phyloP scores from a whole-genome alignment of 2,888 invertebrate species.

The Nomada fucata region DNA sequence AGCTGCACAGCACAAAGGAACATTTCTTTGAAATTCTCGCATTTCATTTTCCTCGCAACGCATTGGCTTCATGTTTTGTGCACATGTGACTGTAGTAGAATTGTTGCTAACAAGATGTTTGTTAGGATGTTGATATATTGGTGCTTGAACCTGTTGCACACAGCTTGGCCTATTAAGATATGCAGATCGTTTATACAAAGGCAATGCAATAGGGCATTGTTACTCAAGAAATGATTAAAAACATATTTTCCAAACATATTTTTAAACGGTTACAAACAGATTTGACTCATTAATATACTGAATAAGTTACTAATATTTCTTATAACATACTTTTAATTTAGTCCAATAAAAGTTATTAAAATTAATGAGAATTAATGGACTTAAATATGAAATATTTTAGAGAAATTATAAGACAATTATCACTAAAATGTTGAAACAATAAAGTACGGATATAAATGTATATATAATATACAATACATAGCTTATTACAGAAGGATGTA shows the following conservation, averaged over 20 bases:
- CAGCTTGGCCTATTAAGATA: constrained; percentile 37
- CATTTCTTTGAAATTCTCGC: constrained; percentile 35
- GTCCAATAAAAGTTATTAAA: too few relatives aligned
- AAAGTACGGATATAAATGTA: constrained; percentile 2
- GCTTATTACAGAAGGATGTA: not conserved
- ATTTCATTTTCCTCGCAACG: constrained; percentile 33
- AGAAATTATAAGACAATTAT: not conserved
- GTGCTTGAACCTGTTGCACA: constrained; percentile 38
- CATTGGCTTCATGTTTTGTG: constrained; percentile 35
- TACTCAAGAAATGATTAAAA: too few relatives aligned
- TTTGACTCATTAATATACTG: too few relatives aligned
- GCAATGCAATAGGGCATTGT: too few relatives aligned
- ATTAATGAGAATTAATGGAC: too few relatives aligned
- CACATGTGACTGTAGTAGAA: constrained; percentile 19
- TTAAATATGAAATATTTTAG: too few relatives aligned
- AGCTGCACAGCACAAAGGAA: constrained; percentile 27
- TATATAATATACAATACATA: not conserved
- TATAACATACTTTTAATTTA: too few relatives aligned
- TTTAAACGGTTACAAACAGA: too few relatives aligned
- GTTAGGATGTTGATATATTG: constrained; percentile 48
- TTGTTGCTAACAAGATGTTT: constrained; percentile 44
- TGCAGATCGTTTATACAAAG: not conserved
- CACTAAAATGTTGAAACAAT: not conserved
- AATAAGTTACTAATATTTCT: too few relatives aligned
- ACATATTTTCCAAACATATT: too few relatives aligned